Percentiles rank a stretch among this genome's conserved stretches.
phyloP scores from a whole-genome alignment of 2,113 vertebrate genomes.

The Pampusana beccarii region DNA sequence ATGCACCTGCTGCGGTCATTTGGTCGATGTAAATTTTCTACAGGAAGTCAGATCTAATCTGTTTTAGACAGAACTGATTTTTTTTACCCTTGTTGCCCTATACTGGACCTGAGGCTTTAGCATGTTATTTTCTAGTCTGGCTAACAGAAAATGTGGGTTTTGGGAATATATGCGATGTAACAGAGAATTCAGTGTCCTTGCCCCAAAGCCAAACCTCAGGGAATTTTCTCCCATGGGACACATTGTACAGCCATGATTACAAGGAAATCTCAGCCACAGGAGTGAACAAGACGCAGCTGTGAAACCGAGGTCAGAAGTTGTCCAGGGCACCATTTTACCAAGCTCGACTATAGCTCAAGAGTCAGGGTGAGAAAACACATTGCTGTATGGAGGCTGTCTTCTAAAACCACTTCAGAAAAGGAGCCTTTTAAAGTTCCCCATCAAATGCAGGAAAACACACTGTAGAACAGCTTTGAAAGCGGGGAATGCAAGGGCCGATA shows the following conservation, averaged over 20 bases:
- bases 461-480: neutral
- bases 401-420: neutral
- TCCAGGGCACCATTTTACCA: neutral
- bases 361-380: neutral
- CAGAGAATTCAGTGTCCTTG: neutral
- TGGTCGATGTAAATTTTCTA: neutral
- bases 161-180: neutral
- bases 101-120: neutral
- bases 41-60: neutral
- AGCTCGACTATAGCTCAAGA: neutral
- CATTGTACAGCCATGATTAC: neutral
- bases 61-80: neutral
- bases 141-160: neutral
- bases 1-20: neutral
- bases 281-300: neutral
- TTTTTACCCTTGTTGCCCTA: neutral
- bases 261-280: neutral
- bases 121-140: neutral
- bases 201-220: neutral
- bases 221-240: neutral
- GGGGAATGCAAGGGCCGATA: neutral
- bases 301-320: neutral
- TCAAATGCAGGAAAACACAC: neutral
- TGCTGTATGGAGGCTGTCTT: neutral
- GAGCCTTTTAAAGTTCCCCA: neutral